Evolutionary conservation across 1,140 invertebrate species (phyloP), one percentile per base, ranked within the genome.

Genomic region (Pteromalus puparum): DNA sequence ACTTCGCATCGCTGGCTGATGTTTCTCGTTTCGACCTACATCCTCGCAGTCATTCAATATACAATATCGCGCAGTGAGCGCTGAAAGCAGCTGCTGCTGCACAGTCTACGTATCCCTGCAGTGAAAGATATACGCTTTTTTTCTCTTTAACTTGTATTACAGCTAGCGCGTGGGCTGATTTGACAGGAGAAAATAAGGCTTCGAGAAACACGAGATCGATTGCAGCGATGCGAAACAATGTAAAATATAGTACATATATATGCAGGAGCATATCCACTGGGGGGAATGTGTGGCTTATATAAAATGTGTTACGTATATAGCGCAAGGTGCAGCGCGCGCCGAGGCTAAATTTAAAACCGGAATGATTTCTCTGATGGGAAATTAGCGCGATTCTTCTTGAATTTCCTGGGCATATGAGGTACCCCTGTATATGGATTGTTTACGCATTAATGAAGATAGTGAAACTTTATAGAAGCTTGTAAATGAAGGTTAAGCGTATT

Each of bases 211-310:
- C 26, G 21, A 48, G n/a, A 70, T 77, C 9, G 15, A 70, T 70
- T 68, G 24, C 42, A 77, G 21, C 30, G 74, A 83, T 83, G 73
- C 74, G 42, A 70, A 83, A 70, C 61, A 77, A 42, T 46, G 72
- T 83, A 77, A 68, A 76, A 77, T 30, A 76, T 76, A 68, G 10
- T n/a, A n/a, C n/a, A 61, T 7, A n/a, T 18, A n/a, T 6, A 61
- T 6, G n/a, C n/a, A n/a, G n/a, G n/a, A n/a, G n/a, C n/a, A n/a
- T n/a, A n/a, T n/a, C n/a, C n/a, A n/a, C n/a, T n/a, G n/a, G n/a
- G n/a, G 48, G 15, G 18, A 12, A 61, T 12, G 34, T 10, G 7
- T n/a, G 26, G 30, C 24, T 81, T 81, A 53, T 53, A 53, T 48
- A 81, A 72, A 53, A 9, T n/a, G 42, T 24, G 42, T 24, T n/a